These are phyloP conservation scores for Leucoraja erinaceus DNA, from an alignment of 2,113 vertebrate species.

Conservation along the genomic window DNA sequence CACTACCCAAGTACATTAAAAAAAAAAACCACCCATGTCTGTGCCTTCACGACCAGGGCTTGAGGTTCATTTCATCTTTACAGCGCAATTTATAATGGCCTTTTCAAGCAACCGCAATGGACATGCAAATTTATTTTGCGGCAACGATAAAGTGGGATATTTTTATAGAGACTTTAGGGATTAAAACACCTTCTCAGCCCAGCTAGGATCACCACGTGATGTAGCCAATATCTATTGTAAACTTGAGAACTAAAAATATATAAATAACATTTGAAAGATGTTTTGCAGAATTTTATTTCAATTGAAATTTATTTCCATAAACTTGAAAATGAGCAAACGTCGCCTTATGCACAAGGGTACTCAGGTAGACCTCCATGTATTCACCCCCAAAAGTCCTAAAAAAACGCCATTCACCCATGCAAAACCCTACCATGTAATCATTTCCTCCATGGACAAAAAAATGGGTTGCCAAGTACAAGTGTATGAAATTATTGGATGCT, in stretches of 20 bases:
- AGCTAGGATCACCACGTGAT: not conserved
- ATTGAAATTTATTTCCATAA: not conserved
- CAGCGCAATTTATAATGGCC: not conserved
- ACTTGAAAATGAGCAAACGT: not conserved
- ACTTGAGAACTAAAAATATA: not conserved
- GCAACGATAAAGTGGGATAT: not conserved
- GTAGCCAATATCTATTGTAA: not conserved
- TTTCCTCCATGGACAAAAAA: too few relatives aligned
- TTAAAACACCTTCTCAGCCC: not conserved
- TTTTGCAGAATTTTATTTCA: not conserved
- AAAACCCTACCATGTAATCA: too few relatives aligned
- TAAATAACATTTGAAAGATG: conserved; percentile 10
- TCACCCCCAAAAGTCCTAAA: too few relatives aligned
- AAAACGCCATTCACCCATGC: too few relatives aligned
- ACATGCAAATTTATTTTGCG: not conserved
- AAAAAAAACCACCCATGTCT: not conserved
- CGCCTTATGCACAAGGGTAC: too few relatives aligned
- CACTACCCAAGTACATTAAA: not conserved
- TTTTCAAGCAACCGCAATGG: not conserved
- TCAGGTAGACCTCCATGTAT: too few relatives aligned
- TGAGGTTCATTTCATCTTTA: not conserved
- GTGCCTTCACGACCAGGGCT: not conserved
- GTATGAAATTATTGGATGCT: too few relatives aligned
- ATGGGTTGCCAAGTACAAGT: too few relatives aligned
- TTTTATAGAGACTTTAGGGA: conserved; percentile 6